phyloP scores from a whole-genome alignment of 35 echinoderm and acorn worm genomes.

The Apostichopus parvimensis region DNA sequence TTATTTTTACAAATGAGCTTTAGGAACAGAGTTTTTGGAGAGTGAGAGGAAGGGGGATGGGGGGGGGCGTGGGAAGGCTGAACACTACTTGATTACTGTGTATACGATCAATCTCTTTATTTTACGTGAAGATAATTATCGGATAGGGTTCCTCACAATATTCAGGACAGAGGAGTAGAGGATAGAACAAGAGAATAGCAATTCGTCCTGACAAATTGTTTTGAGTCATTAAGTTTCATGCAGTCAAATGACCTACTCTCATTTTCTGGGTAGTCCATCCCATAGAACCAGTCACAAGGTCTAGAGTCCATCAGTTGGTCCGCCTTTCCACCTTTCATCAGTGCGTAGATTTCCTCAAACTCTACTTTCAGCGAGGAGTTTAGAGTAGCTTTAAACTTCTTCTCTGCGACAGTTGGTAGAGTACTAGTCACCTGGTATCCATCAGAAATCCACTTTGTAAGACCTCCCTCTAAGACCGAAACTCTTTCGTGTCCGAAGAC shows the following conservation, averaged over 20 bases:
- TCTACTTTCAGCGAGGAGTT: constrained; percentile 17
- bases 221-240: neutral
- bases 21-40: too few species aligned
- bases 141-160: too few species aligned
- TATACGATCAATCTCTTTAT: too few species aligned
- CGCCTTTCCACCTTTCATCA: constrained; percentile 7
- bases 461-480: constrained; percentile 58
- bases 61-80: too few species aligned
- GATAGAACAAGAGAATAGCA: too few species aligned
- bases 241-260: constrained; percentile 20
- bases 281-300: constrained; percentile 34
- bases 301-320: constrained; percentile 42
- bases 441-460: constrained; percentile 57
- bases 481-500: constrained; percentile 53
- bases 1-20: too few species aligned
- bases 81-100: too few species aligned
- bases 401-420: neutral
- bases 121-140: too few species aligned
- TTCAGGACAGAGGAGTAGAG: too few species aligned
- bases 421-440: constrained; percentile 8
- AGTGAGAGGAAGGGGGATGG: too few species aligned
- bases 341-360: constrained; percentile 35
- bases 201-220: too few species aligned
- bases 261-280: constrained; percentile 49
- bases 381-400: neutral